A percentile compares a stretch with the other conserved stretches of the same genome.
Conservation (phyloP, 2,113 vertebrate species). For the Canis aureus region DNA sequence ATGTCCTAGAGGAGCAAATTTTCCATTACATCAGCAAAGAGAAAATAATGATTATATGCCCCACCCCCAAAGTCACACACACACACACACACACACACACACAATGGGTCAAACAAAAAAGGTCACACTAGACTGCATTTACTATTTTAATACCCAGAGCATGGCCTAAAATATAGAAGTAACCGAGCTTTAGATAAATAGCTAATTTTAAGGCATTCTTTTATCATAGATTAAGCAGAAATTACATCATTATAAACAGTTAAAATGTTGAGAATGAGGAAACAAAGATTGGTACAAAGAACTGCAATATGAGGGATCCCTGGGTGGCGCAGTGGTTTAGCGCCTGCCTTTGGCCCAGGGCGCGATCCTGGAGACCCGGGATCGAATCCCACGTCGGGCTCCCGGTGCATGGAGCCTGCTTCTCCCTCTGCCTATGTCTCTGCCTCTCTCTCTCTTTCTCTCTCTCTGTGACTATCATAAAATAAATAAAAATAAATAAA, state of each 20-base stretch:
- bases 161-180: not conserved
- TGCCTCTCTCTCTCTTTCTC: too few species aligned
- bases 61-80: constrained; percentile 17
- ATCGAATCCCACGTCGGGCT: too few species aligned
- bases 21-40: constrained; percentile 84
- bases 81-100: not conserved
- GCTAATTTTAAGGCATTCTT: not conserved
- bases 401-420: too few species aligned
- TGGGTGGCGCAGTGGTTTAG: too few species aligned
- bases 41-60: constrained; percentile 79
- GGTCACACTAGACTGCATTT: not conserved
- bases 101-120: constrained; percentile 26
- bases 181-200: constrained; percentile 16
- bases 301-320: not conserved
- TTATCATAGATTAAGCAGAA: constrained; percentile 18
- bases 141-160: constrained; percentile 19
- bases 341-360: too few species aligned
- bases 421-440: too few species aligned
- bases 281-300: constrained; percentile 7
- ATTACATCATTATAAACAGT: constrained; percentile 24
- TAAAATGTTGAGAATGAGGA: constrained; percentile 26
- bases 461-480: too few species aligned
- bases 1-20: constrained; percentile 86
- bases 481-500: too few species aligned
- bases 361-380: too few species aligned